Evolutionary conservation across 1,140 invertebrate genomes (phyloP), one percentile per base, ranked within the genome.

Genomic region (Solen grandis): DNA sequence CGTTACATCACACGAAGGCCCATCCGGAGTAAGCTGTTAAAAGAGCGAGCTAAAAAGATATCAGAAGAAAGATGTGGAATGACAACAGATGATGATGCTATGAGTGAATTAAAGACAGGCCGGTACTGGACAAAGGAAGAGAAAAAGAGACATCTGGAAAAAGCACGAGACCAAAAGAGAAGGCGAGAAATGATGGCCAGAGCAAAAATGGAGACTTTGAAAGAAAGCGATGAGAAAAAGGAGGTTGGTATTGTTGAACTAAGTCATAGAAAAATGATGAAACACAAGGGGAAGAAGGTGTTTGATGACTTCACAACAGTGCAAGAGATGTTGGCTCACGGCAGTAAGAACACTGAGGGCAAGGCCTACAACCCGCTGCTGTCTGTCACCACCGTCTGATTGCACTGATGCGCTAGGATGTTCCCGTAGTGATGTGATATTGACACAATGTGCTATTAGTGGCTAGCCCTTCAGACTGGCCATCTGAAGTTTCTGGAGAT

Each of bases 41-140:
- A 95, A 86, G 95, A 96, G 85, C 88, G 96, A 33, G 95, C 95
- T 25, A 92, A 95, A 79, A 94, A 95, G 88, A 94, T 96, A 72
- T 94, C 93, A 19, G 94, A 95, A 85, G 95, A 96, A 85, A 91
- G 95, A 38, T 94, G 94, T 72, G 95, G 95, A 0, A 92, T 96
- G 52, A 96, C 95, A 1, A 96, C 96, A 0, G 96, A 97, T 88
- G 96, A 97, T 87, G 96, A 97, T 85, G 95, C 95, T 16, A 94
- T 96, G 89, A 96, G 96, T 22, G 96, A 97, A 87, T 92, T 96
- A 65, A 97, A 97, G 92, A 94, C 95, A 69, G 96, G 96, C 35
- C 93, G 95, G 46, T 96, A 96, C 89, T 97, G 96, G 96, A 95
- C 93, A 22, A 95, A 95, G 92, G 96, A 96, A 82, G 96, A 97